Conservation (phyloP, 2,113 vertebrate genomes). For the Glaucomys volans region DNA sequence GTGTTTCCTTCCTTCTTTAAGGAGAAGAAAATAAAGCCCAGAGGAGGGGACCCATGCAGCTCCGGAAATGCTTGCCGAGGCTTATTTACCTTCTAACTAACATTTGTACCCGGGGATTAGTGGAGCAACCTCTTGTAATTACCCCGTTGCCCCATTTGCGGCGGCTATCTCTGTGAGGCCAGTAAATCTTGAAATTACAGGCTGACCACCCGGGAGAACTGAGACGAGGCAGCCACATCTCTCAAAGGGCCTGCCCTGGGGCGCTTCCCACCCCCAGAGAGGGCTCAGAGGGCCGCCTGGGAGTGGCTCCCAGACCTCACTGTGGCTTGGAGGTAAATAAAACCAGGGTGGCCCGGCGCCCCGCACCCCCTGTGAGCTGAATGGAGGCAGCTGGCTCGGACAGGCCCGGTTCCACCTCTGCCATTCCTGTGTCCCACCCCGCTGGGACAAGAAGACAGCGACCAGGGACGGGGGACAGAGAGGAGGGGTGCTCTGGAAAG, state of each 20-base stretch:
- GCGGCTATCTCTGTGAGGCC: constrained; percentile 87
- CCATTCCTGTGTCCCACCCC: constrained; percentile 15
- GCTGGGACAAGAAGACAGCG: neutral
- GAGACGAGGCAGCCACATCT: constrained; percentile 85
- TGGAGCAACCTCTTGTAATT: constrained; percentile 87
- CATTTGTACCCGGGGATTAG: constrained; percentile 88
- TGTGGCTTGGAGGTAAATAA: constrained; percentile 87
- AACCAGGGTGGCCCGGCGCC: constrained; percentile 85
- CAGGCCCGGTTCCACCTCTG: constrained; percentile 55
- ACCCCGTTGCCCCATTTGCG: constrained; percentile 87
- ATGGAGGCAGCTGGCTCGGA: constrained; percentile 70
- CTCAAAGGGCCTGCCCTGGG: constrained; percentile 84
- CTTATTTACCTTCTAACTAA: constrained; percentile 88
- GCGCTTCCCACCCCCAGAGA: constrained; percentile 84
- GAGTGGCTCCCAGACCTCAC: constrained; percentile 84
- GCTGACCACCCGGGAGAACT: constrained; percentile 88
- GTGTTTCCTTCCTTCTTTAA: constrained; percentile 45
- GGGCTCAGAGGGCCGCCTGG: constrained; percentile 81
- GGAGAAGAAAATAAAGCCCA: constrained; percentile 73
- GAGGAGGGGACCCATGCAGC: constrained; percentile 75
- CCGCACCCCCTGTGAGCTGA: constrained; percentile 73
- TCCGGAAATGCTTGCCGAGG: constrained; percentile 83
- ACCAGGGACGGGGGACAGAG: neutral
- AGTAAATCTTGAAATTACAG: constrained; percentile 89
- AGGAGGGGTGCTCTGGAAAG: neutral